Evolutionary conservation across 2,113 vertebrate genomes (phyloP), one percentile per base, ranked within the genome.

Genomic region (Scartelaos histophorus): DNA sequence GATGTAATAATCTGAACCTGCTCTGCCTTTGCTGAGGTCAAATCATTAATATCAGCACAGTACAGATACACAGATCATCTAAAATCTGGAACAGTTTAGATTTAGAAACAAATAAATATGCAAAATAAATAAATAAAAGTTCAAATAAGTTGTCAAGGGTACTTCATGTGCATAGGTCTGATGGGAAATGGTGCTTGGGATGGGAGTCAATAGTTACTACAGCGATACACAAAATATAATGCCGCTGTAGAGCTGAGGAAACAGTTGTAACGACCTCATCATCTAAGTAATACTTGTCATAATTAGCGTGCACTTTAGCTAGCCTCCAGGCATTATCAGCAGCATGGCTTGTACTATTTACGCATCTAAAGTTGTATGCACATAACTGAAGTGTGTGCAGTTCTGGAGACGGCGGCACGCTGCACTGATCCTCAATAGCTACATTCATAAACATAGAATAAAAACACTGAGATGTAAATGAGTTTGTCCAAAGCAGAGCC

Each of bases 381-480:
- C 62, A 78, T 19, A 62, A 51, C 70, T 25, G n/a, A 24, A 74
- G 73, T 60, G 69, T 62, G 17, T 16, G 51, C 53, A 43, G 49
- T 70, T 66, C 56, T 57, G 75, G 24, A 70, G 60, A 87, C 73
- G 73, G 78, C 69, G 64, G 67, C 71, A 29, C 2, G 49, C 77
- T 60, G 74, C 25, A 71, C 62, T 43, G 74, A 79, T 79, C 70
- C 71, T 82, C 76, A 62, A 70, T 53, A 79, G 81, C 75, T 69
- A 78, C n/a, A 34, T 73, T 84, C 74, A 72, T 81, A 70, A 69
- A 79, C 71, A n/a, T n/a, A 80, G 76, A 73, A 67, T 70, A 76
- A 83, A 83, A 82, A 87, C 76, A 74, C 61, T 74, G 79, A 85
- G 87, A 89, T 85, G 82, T 76, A 90, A 91, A 91, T 89, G 79